Base-by-base conservation (phyloP, 2,113 vertebrate genomes). In the Terrapene triunguis region DNA sequence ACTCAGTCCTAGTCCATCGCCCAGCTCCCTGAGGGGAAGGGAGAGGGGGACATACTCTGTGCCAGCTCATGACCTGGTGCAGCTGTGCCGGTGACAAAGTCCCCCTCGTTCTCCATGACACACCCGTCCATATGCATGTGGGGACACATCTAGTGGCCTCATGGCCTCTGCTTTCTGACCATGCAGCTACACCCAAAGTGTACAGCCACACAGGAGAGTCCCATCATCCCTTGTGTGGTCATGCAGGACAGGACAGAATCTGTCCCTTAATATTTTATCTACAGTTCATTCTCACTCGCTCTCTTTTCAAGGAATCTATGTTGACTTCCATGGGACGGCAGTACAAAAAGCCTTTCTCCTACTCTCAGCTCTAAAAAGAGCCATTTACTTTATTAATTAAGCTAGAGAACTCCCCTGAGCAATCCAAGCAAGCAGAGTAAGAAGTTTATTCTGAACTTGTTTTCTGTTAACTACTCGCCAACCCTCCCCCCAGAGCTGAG, bases 321-420 rank as follows among this genome's bases (percentile, higher is more conserved):
- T 2, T 25, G 51, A 79, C 81, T 9, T 62, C 74, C 51, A 3
- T 1, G 1, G 1, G 12, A 5, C 0, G 0, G 88, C 1, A 9
- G 17, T 0, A 9, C 0, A 74, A 44, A 14, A 29, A 32, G 10
- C 19, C 4, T 32, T 59, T 54, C 84, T 48, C 59, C 62, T 38
- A 0, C 8, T 21, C 74, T n/a, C 17, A 1, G 42, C 27, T 53
- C 29, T 44, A 7, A 29, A 0, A 24, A 38, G 11, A 0, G 0
- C 29, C 50, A 4, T 53, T 92, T 84, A 32, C 72, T 80, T 51
- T 2, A 50, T 51, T 47, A 35, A 1, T 0, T 1, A 8, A 21
- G 25, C 24, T 0, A 2, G 42, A 53, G 0, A 0, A 8, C 25
- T 78, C 76, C 51, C 10, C 4, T 6, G n/a, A 72, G n/a, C 17